phyloP scores from a whole-genome alignment of 64 coral and sea anemone species.

The Acropora yongei region DNA sequence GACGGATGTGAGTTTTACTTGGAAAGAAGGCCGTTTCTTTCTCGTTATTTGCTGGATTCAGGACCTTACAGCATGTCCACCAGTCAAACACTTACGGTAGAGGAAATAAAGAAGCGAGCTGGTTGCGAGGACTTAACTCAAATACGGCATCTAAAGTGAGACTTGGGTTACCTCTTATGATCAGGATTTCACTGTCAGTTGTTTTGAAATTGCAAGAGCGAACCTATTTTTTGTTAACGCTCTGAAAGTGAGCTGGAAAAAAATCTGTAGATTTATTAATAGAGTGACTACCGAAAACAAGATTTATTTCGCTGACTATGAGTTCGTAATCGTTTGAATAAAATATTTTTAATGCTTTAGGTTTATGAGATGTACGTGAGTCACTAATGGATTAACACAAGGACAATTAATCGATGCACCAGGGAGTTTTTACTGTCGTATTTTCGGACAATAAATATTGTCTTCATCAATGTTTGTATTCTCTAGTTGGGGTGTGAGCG shows the following conservation, averaged over 20 bases:
- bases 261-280: too few relatives aligned
- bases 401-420: neutral
- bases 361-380: too few relatives aligned
- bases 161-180: neutral
- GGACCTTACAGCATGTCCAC: conserved; percentile 7
- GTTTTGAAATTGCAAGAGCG: too few relatives aligned
- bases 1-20: neutral
- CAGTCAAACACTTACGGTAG: conserved; percentile 57
- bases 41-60: neutral
- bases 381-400: neutral
- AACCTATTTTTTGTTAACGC: neutral
- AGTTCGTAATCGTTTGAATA: too few relatives aligned
- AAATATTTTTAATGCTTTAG: too few relatives aligned
- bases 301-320: too few relatives aligned
- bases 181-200: too few relatives aligned
- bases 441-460: neutral
- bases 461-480: neutral
- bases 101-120: conserved; percentile 75
- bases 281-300: too few relatives aligned
- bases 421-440: neutral
- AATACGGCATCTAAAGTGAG: conserved; percentile 79
- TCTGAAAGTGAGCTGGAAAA: neutral
- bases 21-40: neutral
- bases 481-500: neutral
- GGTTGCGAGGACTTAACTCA: conserved; percentile 76